Evolutionary conservation across 92 coral and sea anemone genomes (phyloP).

Genomic region (Actinernus sp.): DNA sequence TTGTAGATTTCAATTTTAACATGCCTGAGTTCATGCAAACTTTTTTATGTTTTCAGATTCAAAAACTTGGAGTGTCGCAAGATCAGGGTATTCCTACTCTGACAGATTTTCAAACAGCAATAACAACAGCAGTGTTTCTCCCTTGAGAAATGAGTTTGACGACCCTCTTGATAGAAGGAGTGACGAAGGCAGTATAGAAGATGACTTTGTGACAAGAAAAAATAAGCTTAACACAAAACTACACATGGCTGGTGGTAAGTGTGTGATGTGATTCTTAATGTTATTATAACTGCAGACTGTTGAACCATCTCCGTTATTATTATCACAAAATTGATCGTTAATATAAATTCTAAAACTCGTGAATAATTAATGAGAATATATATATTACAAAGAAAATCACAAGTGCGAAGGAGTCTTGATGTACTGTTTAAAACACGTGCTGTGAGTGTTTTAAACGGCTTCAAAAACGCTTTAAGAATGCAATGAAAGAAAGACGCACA

Average conservation of each 20-base stretch:
- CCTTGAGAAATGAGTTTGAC: constrained; percentile 7
- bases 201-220: constrained; percentile 65
- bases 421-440: too few species aligned
- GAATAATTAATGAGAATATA: too few species aligned
- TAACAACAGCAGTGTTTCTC: neutral
- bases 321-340: too few species aligned
- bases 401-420: too few species aligned
- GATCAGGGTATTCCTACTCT: constrained; percentile 68
- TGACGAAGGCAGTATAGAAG: too few species aligned
- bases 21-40: neutral
- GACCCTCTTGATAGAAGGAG: constrained; percentile 25
- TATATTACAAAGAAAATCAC: too few species aligned
- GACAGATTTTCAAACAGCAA: constrained; percentile 29
- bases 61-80: constrained; percentile 69
- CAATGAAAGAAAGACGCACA: too few species aligned
- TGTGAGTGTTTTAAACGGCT: too few species aligned
- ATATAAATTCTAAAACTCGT: too few species aligned
- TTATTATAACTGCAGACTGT: too few species aligned
- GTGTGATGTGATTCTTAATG: too few species aligned
- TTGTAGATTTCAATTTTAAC: neutral
- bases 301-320: too few species aligned
- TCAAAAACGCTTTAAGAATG: neutral
- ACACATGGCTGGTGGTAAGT: constrained; percentile 85
- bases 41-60: constrained; percentile 62
- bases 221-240: constrained; percentile 67